These are phyloP conservation scores for Thunnus maccoyii DNA, from an alignment of 2,113 vertebrate genomes.

Conservation along the genomic window DNA sequence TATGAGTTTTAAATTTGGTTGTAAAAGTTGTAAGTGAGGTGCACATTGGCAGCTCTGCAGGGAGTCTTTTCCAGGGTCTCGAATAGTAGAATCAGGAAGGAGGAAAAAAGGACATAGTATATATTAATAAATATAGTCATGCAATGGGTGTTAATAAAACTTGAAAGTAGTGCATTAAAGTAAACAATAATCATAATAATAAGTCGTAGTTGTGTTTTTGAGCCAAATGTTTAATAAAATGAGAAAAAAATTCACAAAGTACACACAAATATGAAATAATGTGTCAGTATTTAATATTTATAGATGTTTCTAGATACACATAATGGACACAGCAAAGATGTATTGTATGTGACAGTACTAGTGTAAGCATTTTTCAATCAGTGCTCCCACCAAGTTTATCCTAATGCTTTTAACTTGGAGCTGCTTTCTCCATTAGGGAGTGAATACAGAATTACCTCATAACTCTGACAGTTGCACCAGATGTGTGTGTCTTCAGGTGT, in stretches of 20 bases:
- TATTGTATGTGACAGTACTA: background rate
- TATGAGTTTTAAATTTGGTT: no score
- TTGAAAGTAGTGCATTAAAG: background rate
- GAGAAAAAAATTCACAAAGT: background rate
- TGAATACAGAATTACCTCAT: background rate
- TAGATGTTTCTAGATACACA: no score
- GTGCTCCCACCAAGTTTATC: background rate
- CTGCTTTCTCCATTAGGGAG: conserved; percentile 34
- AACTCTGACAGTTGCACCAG: conserved; percentile 23
- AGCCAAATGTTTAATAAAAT: background rate
- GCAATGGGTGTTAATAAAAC: background rate
- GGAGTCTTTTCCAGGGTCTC: no score
- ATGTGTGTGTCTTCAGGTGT: conserved; percentile 31
- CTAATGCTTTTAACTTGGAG: background rate
- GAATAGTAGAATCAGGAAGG: background rate
- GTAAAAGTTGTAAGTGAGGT: no score
- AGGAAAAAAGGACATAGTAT: background rate
- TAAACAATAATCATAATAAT: background rate
- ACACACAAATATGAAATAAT: background rate
- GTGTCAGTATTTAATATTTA: no score
- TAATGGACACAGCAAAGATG: background rate
- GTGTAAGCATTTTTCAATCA: background rate
- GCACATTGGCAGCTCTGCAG: no score
- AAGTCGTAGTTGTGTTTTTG: no score
- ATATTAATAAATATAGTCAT: background rate